These are phyloP conservation scores for Jaculus jaculus DNA, from an alignment of 2,113 vertebrate species.

Conservation along the genomic window DNA sequence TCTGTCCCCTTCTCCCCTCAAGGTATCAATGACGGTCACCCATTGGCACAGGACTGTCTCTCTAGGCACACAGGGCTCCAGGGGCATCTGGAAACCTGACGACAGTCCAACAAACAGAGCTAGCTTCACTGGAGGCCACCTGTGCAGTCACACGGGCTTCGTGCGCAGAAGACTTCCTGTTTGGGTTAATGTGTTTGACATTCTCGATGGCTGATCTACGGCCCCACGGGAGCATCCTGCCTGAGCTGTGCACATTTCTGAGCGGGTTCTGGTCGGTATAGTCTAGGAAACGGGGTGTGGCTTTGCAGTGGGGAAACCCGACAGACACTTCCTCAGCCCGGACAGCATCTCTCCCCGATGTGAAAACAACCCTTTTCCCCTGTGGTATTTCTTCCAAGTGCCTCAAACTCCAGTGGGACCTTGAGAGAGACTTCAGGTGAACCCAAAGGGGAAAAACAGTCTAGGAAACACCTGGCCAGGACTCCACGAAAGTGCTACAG, in stretches of 20 bases:
- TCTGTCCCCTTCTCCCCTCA: rapidly evolving
- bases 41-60: no score
- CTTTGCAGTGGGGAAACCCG: rapidly evolving
- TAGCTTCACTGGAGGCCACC: not conserved
- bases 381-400: not conserved
- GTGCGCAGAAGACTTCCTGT: not conserved
- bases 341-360: not conserved
- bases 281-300: not conserved
- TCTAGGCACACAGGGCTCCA: not conserved
- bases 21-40: not conserved
- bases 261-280: not conserved
- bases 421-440: not conserved
- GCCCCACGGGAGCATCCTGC: not conserved
- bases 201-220: not conserved
- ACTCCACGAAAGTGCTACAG: not conserved
- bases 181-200: not conserved
- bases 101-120: not conserved
- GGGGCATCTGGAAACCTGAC: not conserved
- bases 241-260: not conserved
- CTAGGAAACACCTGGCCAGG: not conserved
- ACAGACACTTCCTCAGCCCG: not conserved
- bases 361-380: not conserved
- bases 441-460: not conserved
- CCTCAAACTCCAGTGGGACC: not conserved
- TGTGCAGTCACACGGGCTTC: rapidly evolving